phyloP scores from a whole-genome alignment of 2,113 vertebrate genomes.

The Genyomyrus donnyi region DNA sequence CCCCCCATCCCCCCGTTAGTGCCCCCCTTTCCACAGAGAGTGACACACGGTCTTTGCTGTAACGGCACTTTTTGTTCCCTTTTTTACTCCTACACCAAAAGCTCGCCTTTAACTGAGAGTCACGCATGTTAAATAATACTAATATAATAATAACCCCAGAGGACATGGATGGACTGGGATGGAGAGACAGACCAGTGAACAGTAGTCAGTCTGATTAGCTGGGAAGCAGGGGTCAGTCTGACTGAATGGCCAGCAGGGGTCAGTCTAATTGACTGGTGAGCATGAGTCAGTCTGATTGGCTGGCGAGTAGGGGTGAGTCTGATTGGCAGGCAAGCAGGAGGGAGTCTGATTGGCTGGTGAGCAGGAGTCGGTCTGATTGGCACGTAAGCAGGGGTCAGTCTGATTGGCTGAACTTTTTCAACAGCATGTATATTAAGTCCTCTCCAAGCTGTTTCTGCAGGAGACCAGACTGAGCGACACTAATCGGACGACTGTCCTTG shows the following conservation, averaged over 20 bases:
- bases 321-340: background rate
- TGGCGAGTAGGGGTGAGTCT: background rate
- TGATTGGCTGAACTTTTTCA: background rate
- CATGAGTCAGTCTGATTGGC: background rate
- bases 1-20: background rate
- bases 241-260: background rate
- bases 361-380: background rate
- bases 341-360: background rate
- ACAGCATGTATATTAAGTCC: background rate
- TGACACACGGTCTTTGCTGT: background rate
- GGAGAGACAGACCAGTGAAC: background rate
- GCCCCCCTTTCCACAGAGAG: background rate
- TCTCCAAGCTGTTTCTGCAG: slow-evolving; percentile 5
- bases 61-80: background rate
- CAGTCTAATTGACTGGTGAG: background rate
- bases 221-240: background rate
- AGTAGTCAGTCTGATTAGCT: background rate
- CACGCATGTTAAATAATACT: background rate
- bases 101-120: background rate
- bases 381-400: background rate
- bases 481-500: background rate
- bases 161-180: background rate
- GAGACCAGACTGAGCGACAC: slow-evolving; percentile 23
- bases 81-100: background rate
- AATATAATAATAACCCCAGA: background rate